phyloP scores from a whole-genome alignment of 2,888 invertebrate genomes.

The Agelastica alni region DNA sequence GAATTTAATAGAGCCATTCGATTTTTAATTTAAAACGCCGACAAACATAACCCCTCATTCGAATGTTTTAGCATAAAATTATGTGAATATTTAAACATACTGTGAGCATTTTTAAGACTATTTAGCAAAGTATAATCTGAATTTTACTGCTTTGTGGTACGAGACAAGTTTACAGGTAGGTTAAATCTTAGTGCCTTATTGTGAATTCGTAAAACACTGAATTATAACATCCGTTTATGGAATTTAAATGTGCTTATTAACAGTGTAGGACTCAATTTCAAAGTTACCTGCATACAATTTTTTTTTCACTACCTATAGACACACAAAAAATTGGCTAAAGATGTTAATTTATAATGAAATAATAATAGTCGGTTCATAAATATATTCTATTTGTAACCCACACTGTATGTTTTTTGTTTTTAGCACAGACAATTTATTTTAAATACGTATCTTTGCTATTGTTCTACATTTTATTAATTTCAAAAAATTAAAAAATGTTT shows the following conservation, averaged over 20 bases:
- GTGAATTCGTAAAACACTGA: conserved; percentile 33
- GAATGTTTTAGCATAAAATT: conserved; percentile 50
- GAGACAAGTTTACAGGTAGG: conserved; percentile 43
- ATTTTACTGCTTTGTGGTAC: conserved; percentile 43
- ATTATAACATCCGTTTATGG: conserved; percentile 25
- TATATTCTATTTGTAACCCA: too few species aligned
- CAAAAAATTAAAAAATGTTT: too few species aligned
- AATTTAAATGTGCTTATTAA: conserved; percentile 11
- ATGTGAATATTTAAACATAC: conserved; percentile 49
- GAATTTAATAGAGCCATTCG: conserved; percentile 55
- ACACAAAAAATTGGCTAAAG: too few species aligned
- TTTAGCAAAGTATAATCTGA: conserved; percentile 46
- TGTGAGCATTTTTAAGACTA: conserved; percentile 49
- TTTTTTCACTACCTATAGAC: too few species aligned
- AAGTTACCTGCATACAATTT: too few species aligned
- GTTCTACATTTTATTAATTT: too few species aligned
- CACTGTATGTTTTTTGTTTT: too few species aligned
- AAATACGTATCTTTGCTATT: too few species aligned
- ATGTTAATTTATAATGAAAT: too few species aligned
- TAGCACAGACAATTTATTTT: too few species aligned
- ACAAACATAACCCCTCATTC: conserved; percentile 49
- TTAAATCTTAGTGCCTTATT: conserved; percentile 39
- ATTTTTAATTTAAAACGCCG: conserved; percentile 54
- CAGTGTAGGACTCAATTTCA: background rate
- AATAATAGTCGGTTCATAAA: too few species aligned